Evolutionary conservation across 2,888 invertebrate species (phyloP), one percentile per base, ranked within the genome.

Genomic region (Ectropis crepuscularia): DNA sequence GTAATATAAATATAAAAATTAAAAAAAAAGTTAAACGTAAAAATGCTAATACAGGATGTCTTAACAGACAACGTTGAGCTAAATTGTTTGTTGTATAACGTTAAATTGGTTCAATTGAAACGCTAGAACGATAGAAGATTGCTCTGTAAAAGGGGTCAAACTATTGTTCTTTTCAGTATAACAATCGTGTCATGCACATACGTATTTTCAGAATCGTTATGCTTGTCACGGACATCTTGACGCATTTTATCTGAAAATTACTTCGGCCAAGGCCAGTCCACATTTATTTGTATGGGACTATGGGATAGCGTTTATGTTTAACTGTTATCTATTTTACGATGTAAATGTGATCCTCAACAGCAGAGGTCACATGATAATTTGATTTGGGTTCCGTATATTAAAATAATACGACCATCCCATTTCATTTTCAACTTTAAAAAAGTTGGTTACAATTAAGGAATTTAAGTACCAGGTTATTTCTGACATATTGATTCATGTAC

Each of bases 81-180:
- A 10, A 48, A 5, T 6, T 8, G 38, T 12, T 50, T 50, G 12
- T 47, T 12, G 8, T 10, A 5, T 41, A 12, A 50, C n/a, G n/a
- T 53, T 64, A 41, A 62, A 67, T 64, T 64, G 61, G 41, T 43
- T 37, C 62, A 64, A 64, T 62, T 62, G 62, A 57, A 43, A 38
- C 36, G 58, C 49, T 50, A 53, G 39, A 11, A 11, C 12, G 8
- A 46, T 16, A 46, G 53, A 39, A 39, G 38, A 41, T 46, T 39
- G 51, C 28, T 43, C 45, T 38, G 43, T 49, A 16, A 53, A 54
- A 16, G 54, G 6, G 61, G 54, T 61, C 61, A 50, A 54, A 45
- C 54, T 50, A 55, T 61, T 61, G 61, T 47, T 36, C 10, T 28
- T 36, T 42, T 54, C 60, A 53, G 37, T 12, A 6, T 16, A 53